Evolutionary conservation across 2,888 invertebrate species (phyloP).

Genomic region (Margaritifera margaritifera): DNA sequence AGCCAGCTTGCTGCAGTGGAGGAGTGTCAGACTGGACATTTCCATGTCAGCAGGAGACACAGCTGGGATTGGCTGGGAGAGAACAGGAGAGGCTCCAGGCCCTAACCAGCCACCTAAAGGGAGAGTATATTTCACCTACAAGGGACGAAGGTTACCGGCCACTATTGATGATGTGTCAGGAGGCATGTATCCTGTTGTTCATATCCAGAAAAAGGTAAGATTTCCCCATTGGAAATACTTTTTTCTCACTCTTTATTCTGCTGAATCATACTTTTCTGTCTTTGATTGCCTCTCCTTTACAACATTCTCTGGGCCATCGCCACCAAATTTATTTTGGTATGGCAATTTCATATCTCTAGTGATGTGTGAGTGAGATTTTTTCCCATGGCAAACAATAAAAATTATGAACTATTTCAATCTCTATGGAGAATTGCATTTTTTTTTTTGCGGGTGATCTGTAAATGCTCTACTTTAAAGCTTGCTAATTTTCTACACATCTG

Average conservation of each 20-base stretch:
- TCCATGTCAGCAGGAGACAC: conserved; percentile 68
- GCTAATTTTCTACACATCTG: no score
- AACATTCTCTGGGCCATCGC: no score
- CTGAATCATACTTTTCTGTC: no score
- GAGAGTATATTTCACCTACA: conserved; percentile 71
- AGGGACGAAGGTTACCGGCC: conserved; percentile 65
- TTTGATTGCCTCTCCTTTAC: no score
- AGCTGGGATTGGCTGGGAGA: conserved; percentile 72
- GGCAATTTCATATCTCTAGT: no score
- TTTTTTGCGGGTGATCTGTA: no score
- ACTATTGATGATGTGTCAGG: conserved; percentile 71
- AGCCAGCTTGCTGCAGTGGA: conserved; percentile 72
- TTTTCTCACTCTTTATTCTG: neutral
- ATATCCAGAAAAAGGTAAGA: conserved; percentile 71
- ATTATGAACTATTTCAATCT: no score
- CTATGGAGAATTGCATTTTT: no score
- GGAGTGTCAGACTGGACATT: conserved; percentile 69
- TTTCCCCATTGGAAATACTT: neutral
- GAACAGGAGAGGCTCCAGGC: conserved; percentile 52
- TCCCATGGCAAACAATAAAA: no score
- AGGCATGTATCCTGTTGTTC: conserved; percentile 71
- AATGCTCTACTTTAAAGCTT: no score
- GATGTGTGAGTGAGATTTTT: no score
- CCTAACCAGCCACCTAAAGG: conserved; percentile 63
- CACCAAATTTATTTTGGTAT: no score